phyloP scores from a whole-genome alignment of 2,888 invertebrate genomes.

The Caenorhabditis sp. region DNA sequence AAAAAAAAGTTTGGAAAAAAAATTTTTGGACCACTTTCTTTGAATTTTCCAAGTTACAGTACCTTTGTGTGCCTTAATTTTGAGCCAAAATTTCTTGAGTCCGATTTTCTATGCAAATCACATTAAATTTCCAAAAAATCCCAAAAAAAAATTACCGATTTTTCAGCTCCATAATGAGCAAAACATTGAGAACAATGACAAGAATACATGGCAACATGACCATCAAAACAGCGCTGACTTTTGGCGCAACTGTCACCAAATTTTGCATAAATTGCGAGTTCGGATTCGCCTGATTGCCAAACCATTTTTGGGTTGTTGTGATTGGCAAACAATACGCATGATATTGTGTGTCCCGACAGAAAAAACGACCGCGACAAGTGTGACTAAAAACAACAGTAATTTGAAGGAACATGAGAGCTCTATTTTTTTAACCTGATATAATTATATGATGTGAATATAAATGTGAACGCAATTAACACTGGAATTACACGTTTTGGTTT shows the following conservation, averaged over 20 bases:
- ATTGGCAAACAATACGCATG: slow-evolving; percentile 54
- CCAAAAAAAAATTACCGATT: slow-evolving; percentile 47
- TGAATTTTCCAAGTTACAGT: too few relatives aligned
- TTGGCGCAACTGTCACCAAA: slow-evolving; percentile 43
- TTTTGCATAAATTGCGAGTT: slow-evolving; percentile 43
- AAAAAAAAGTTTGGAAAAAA: too few relatives aligned
- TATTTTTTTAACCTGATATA: slow-evolving; percentile 38
- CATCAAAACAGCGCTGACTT: slow-evolving; percentile 59
- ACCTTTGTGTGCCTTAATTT: too few relatives aligned
- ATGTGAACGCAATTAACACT: slow-evolving; percentile 56
- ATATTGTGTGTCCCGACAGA: slow-evolving; percentile 64
- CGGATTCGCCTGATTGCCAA: slow-evolving; percentile 56
- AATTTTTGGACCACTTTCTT: too few relatives aligned
- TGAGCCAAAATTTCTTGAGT: too few relatives aligned
- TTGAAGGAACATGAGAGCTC: neutral
- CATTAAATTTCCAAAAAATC: neutral
- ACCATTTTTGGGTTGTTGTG: slow-evolving; percentile 58
- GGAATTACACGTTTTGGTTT: slow-evolving; percentile 47
- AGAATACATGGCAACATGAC: slow-evolving; percentile 63
- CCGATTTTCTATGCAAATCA: too few relatives aligned
- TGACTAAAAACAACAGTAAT: slow-evolving; percentile 31
- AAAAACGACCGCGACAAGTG: slow-evolving; percentile 54
- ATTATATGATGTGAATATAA: slow-evolving; percentile 62
- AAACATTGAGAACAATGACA: slow-evolving; percentile 59
- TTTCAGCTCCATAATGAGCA: slow-evolving; percentile 62